Evolutionary conservation across 2,888 invertebrate species (phyloP).

Genomic region (Amphipoea oculea): DNA sequence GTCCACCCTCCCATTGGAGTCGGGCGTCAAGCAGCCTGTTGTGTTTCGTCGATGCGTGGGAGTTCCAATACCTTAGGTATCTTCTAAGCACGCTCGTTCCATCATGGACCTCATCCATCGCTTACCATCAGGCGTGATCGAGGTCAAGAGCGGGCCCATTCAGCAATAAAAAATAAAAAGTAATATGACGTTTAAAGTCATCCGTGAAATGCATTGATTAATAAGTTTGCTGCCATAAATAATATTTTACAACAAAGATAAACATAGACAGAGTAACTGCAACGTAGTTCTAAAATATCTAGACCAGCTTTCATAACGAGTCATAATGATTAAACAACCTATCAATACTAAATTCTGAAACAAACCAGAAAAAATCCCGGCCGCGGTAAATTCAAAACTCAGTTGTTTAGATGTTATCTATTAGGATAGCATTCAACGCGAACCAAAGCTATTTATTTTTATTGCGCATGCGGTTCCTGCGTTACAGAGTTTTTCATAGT

Average conservation of each 20-base stretch:
- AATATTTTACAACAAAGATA: neutral
- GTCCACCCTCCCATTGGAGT: too few species aligned
- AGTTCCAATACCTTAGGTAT: too few species aligned
- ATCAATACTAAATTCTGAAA: conserved; percentile 15
- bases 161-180: too few species aligned
- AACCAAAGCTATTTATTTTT: conserved; percentile 61
- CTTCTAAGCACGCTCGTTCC: too few species aligned
- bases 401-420: conserved; percentile 58
- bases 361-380: conserved; percentile 2
- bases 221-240: neutral
- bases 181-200: neutral
- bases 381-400: conserved; percentile 44
- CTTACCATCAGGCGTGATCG: too few species aligned
- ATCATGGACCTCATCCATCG: too few species aligned
- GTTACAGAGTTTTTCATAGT: conserved; percentile 49
- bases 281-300: neutral
- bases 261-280: neutral
- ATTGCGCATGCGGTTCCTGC: conserved; percentile 52
- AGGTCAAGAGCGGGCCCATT: too few species aligned
- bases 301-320: neutral
- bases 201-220: neutral
- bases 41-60: too few species aligned
- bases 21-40: too few species aligned
- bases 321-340: conserved; percentile 16
- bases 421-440: conserved; percentile 44